Conservation (phyloP, 2,888 invertebrate species). For the Chloromyia formosa region DNA sequence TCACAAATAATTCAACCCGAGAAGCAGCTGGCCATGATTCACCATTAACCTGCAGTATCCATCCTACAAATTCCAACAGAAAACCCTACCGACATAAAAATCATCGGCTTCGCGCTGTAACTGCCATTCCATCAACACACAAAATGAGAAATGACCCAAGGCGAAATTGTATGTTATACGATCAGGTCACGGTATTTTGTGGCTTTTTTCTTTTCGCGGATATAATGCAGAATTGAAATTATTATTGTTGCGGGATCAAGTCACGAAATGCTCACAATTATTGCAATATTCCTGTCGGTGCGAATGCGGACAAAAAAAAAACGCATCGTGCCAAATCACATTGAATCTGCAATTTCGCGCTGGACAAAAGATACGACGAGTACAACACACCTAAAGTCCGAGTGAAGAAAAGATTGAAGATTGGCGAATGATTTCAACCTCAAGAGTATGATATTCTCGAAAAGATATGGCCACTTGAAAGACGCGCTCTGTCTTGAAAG, state of each 20-base stretch:
- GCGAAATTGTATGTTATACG: constrained; percentile 32
- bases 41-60: neutral
- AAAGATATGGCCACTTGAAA: neutral
- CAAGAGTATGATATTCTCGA: no score
- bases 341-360: neutral
- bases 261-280: constrained; percentile 31
- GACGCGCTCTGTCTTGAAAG: neutral
- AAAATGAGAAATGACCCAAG: constrained; percentile 42
- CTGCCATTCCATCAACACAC: neutral
- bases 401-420: no score
- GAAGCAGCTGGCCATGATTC: constrained; percentile 12
- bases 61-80: no score
- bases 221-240: constrained; percentile 19
- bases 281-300: neutral
- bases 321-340: constrained; percentile 35
- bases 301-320: constrained; percentile 23
- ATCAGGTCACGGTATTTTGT: constrained; percentile 41
- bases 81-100: neutral
- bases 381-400: no score
- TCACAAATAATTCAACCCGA: neutral
- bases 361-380: neutral
- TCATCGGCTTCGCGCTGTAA: neutral
- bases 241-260: constrained; percentile 29
- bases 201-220: constrained; percentile 22
- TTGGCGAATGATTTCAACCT: no score